Conservation (phyloP, 2,797 vertebrate genomes). For the Channa striata region DNA sequence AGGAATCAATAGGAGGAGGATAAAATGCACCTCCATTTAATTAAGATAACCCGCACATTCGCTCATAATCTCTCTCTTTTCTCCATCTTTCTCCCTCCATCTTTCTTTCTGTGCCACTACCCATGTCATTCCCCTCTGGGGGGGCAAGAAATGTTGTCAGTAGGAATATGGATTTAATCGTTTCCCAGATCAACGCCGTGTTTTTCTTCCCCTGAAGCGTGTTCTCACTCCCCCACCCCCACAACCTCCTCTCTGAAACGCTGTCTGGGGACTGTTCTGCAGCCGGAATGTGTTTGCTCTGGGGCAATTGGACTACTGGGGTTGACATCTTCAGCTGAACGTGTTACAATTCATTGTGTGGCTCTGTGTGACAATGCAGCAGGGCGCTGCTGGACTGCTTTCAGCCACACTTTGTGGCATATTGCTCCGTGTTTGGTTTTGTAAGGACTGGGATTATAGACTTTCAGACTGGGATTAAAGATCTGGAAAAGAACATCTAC, state of each 20-base stretch:
- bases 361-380: slow-evolving; percentile 19
- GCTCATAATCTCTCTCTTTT: slow-evolving; percentile 65
- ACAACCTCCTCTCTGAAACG: slow-evolving; percentile 53
- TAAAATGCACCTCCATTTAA: slow-evolving; percentile 81
- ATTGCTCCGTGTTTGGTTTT: slow-evolving; percentile 16
- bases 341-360: slow-evolving; percentile 40
- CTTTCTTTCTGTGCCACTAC: slow-evolving; percentile 45
- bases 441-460: background rate
- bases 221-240: slow-evolving; percentile 53
- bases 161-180: slow-evolving; percentile 78
- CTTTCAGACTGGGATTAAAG: background rate
- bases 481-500: background rate
- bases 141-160: slow-evolving; percentile 62
- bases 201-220: slow-evolving; percentile 69
- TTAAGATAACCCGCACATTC: slow-evolving; percentile 80
- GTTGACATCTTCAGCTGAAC: slow-evolving; percentile 51
- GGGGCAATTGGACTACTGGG: slow-evolving; percentile 58
- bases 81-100: slow-evolving; percentile 40
- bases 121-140: slow-evolving; percentile 60
- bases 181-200: slow-evolving; percentile 70
- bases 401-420: slow-evolving; percentile 8
- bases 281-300: slow-evolving; percentile 58
- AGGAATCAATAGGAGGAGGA: slow-evolving; percentile 76
- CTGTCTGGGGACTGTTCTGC: slow-evolving; percentile 64
- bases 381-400: slow-evolving; percentile 1